A percentile compares a stretch with the other conserved stretches of the same genome.
Conservation (phyloP, 2,888 invertebrate species). For the Phalangium opilio region DNA sequence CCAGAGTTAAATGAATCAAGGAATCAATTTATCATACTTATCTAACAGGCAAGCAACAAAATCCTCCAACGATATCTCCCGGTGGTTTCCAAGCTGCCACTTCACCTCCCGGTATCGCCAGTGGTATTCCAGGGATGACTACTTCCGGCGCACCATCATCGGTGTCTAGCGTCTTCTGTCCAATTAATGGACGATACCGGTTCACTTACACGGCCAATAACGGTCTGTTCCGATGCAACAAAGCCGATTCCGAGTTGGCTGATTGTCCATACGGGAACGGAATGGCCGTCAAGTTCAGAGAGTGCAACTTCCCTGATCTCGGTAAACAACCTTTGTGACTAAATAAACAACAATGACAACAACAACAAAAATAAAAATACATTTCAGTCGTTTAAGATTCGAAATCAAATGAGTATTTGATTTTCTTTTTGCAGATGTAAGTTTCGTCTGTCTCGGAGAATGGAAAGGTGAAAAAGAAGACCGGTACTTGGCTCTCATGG, state of each 20-base stretch:
- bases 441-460: conserved; percentile 46
- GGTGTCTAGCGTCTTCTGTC: conserved; percentile 40
- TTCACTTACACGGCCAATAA: conserved; percentile 40
- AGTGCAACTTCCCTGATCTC: conserved; percentile 40
- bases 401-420: conserved; percentile 1
- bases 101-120: no score
- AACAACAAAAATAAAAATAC: no score
- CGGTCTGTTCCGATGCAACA: conserved; percentile 39
- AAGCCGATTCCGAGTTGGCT: conserved; percentile 40
- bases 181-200: conserved; percentile 44
- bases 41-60: no score
- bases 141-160: conserved; percentile 16
- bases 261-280: conserved; percentile 46
- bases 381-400: no score
- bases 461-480: conserved; percentile 43
- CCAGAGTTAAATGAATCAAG: no score
- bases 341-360: no score
- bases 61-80: no score
- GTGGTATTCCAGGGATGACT: no score
- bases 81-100: no score
- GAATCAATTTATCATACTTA: no score
- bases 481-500: conserved; percentile 35
- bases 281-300: conserved; percentile 40
- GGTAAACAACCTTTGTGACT: no score
- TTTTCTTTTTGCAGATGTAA: conserved; percentile 35